phyloP scores from a whole-genome alignment of 2,888 invertebrate genomes.

The Pherbina coryleti region DNA sequence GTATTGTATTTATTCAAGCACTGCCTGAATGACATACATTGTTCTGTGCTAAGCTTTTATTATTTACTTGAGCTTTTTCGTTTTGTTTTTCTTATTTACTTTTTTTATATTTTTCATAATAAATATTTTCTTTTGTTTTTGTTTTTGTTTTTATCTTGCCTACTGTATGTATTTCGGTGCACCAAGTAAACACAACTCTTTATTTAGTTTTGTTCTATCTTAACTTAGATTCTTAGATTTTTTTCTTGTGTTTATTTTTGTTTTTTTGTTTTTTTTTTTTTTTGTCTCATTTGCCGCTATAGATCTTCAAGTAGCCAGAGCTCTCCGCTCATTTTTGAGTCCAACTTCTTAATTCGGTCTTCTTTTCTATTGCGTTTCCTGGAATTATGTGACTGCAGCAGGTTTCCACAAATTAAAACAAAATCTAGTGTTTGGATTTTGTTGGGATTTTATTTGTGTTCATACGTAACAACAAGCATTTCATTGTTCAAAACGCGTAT shows the following conservation, averaged over 20 bases:
- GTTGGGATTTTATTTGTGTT: not conserved
- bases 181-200: not conserved
- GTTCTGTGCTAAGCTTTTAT: not conserved
- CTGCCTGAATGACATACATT: not conserved
- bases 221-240: no score
- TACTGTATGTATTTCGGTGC: not conserved
- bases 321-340: not conserved
- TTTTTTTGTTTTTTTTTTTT: no score
- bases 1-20: not conserved
- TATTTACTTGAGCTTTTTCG: not conserved
- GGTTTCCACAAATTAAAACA: not conserved
- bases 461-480: no score
- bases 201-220: not conserved
- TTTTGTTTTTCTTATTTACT: not conserved
- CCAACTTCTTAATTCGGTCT: not conserved
- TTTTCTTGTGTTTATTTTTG: no score
- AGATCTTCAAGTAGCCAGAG: not conserved
- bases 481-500: no score
- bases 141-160: not conserved
- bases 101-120: not conserved
- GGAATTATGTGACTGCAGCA: not conserved
- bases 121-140: not conserved
- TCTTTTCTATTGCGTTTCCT: not conserved
- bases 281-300: not conserved
- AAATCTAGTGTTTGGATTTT: not conserved